Base-by-base conservation (phyloP, 2,797 vertebrate genomes). In the Spinus pinus region DNA sequence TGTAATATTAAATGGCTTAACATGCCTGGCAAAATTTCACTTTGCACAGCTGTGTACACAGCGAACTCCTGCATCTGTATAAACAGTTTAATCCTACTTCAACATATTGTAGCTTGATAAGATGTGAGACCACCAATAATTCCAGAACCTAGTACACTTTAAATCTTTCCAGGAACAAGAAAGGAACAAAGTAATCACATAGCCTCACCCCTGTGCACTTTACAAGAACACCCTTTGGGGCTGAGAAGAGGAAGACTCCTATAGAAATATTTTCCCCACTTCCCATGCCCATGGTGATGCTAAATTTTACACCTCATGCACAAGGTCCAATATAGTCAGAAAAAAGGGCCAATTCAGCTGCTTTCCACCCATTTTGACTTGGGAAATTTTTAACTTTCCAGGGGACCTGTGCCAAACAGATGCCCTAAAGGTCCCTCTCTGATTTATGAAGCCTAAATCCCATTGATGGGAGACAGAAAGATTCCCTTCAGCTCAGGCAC, bases 141-240 rank as follows among this genome's bases (percentile, higher is more conserved):
- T 78, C 54, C 49, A 64, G 46, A 46, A 83, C 10, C 18, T 35
- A 47, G 21, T 6, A 39, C 33, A 53, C 50, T 30, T 50, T 28
- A 62, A 86, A 75, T 24, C 4, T 14, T 37, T 28, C 30, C 20
- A 33, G 21, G 14, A 71, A 28, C 18, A 56, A 57, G 33, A 65
- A 24, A 49, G 14, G 13, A 67, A 11, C 5, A 28, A 65, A 25
- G 8, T 15, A 69, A 73, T 18, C 28, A 31, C 21, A 42, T 4
- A 11, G 19, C 14, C 22, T 91, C 20, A 62, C 6, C 9, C 14
- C 20, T 46, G 30, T 0, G 0, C 9, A 18, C 7, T 69, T 53
- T 25, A 37, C 10, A 33, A 37, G 25, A 71, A 51, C 5, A 30
- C 5, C 6, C 12, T 54, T 17, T 0, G 5, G 33, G 41, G 11